Percentiles rank a stretch among this genome's conserved stretches.
Conservation (phyloP, 2,113 vertebrate species). For the Paraplagusia blochii region DNA sequence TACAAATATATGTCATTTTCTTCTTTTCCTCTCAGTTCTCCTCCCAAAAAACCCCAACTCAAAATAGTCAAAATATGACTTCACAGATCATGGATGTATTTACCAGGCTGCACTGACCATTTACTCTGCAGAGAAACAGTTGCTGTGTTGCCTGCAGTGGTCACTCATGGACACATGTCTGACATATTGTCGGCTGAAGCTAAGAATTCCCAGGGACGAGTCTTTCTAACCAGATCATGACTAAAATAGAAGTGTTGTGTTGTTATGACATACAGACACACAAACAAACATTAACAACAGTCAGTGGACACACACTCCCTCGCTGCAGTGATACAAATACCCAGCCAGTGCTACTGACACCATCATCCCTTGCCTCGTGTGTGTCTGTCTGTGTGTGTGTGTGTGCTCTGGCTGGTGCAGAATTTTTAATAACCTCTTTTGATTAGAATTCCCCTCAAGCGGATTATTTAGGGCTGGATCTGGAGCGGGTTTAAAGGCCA, state of each 20-base stretch:
- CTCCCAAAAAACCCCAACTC: too few relatives aligned
- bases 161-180: constrained; percentile 50
- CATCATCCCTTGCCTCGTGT: constrained; percentile 56
- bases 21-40: too few relatives aligned
- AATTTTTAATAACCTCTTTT: constrained; percentile 80
- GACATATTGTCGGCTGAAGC: constrained; percentile 8
- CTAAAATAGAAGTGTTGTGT: constrained; percentile 71
- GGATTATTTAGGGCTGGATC: constrained; percentile 79
- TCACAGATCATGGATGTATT: constrained; percentile 23
- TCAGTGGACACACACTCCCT: constrained; percentile 35
- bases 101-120: constrained; percentile 6
- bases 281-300: constrained; percentile 53
- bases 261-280: constrained; percentile 44
- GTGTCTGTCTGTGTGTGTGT: constrained; percentile 27
- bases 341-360: constrained; percentile 52
- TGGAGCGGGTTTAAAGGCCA: constrained; percentile 80
- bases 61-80: background rate
- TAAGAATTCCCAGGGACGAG: constrained; percentile 71
- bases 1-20: too few relatives aligned
- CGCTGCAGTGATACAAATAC: constrained; percentile 46
- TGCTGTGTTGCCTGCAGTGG: constrained; percentile 47
- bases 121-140: constrained; percentile 9
- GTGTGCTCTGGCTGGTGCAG: constrained; percentile 62
- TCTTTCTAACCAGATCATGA: constrained; percentile 64
- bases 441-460: constrained; percentile 76